A percentile compares a stretch with the other conserved stretches of the same genome.
phyloP scores from a whole-genome alignment of 1,140 invertebrate genomes.

The Microvelia longipes region DNA sequence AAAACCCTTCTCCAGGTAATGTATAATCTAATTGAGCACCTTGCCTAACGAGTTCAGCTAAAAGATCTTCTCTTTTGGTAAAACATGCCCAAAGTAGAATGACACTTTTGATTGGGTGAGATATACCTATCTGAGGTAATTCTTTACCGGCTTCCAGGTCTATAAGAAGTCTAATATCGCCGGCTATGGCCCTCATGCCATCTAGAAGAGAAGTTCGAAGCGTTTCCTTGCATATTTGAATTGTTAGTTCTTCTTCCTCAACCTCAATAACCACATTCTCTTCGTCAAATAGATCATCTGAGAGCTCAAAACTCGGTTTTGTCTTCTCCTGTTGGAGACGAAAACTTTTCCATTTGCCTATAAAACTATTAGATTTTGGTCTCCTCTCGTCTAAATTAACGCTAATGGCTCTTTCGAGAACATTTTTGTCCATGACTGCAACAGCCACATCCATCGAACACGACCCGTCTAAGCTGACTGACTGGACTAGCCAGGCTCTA shows the following conservation, averaged over 20 bases:
- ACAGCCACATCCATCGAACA: neutral
- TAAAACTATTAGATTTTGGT: slow-evolving; percentile 22
- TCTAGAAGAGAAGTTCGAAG: slow-evolving; percentile 50
- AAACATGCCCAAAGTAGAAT: slow-evolving; percentile 53
- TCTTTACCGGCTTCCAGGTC: slow-evolving; percentile 49
- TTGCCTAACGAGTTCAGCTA: slow-evolving; percentile 39
- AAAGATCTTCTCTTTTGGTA: slow-evolving; percentile 43
- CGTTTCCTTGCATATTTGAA: slow-evolving; percentile 56
- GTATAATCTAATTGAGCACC: slow-evolving; percentile 51
- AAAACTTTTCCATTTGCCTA: slow-evolving; percentile 26
- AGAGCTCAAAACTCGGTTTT: slow-evolving; percentile 1
- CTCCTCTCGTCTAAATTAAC: slow-evolving; percentile 22
- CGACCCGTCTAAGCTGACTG: neutral
- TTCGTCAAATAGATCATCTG: slow-evolving; percentile 14
- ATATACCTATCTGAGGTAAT: slow-evolving; percentile 30
- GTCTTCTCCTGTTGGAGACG: slow-evolving; percentile 12
- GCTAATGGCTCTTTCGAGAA: slow-evolving; percentile 26
- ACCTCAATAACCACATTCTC: slow-evolving; percentile 36
- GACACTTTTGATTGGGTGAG: slow-evolving; percentile 32
- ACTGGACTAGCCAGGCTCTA: neutral
- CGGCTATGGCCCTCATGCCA: slow-evolving; percentile 47
- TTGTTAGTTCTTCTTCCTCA: slow-evolving; percentile 42
- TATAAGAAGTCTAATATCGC: slow-evolving; percentile 46
- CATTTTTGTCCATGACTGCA: slow-evolving; percentile 20
- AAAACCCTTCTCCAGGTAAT: slow-evolving; percentile 48